These are phyloP conservation scores for Coelopa frigida DNA, from an alignment of 1,140 invertebrate species.

Conservation along the genomic window DNA sequence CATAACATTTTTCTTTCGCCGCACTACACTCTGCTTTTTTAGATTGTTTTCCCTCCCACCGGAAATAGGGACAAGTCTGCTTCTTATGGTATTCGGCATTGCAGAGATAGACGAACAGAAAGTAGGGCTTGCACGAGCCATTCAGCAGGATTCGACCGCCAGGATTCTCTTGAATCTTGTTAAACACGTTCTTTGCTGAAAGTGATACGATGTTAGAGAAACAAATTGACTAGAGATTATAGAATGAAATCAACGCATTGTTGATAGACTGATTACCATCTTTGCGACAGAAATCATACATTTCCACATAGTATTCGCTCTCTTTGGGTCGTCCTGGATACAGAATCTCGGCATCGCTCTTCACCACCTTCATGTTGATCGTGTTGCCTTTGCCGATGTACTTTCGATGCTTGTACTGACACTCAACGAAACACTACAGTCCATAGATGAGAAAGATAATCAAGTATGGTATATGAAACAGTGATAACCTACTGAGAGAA, in stretches of 20 bases:
- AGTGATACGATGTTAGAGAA: too few relatives aligned
- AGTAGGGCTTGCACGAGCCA: slow-evolving; percentile 24
- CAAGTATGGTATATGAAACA: neutral
- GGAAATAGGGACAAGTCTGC: slow-evolving; percentile 30
- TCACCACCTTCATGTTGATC: slow-evolving; percentile 36
- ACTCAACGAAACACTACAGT: slow-evolving; percentile 29
- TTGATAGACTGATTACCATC: slow-evolving; percentile 14
- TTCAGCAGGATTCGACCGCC: slow-evolving; percentile 17
- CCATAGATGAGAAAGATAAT: neutral
- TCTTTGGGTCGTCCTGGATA: slow-evolving; percentile 25
- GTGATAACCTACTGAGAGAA: slow-evolving; percentile 23
- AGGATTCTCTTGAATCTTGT: slow-evolving; percentile 19
- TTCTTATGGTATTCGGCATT: slow-evolving; percentile 25
- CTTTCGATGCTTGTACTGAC: slow-evolving; percentile 28
- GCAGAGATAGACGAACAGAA: slow-evolving; percentile 24
- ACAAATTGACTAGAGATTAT: neutral
- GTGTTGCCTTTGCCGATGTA: slow-evolving; percentile 27
- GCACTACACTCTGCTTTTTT: slow-evolving; percentile 13
- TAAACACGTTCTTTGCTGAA: slow-evolving; percentile 15
- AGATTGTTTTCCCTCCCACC: slow-evolving; percentile 16
- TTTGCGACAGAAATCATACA: slow-evolving; percentile 25
- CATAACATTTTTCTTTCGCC: slow-evolving; percentile 22
- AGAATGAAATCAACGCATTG: neutral
- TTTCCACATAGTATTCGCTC: slow-evolving; percentile 21
- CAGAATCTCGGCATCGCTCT: slow-evolving; percentile 20